Evolutionary conservation across 2,113 vertebrate species (phyloP), one percentile per base, ranked within the genome.

Genomic region (Odocoileus virginianus): DNA sequence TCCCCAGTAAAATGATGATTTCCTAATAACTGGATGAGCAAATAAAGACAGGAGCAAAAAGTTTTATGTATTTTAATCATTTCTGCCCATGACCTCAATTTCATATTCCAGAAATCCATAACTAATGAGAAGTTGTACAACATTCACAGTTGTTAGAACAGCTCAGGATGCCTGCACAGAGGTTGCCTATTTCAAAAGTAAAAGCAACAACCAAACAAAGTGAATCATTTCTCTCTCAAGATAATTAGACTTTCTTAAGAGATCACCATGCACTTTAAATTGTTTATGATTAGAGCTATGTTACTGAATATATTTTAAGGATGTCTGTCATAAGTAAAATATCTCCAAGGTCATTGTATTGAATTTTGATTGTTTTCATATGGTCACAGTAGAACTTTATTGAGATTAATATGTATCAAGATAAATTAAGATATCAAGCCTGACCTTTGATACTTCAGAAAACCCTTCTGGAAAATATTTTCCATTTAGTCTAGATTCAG

Each of bases 301-400:
- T 85, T 71, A 61, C 52, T 88, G 10, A 92, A 82, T 78, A 33
- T 83, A 85, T 54, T 96, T 98, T 94, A 47, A 91, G 85, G n/a
- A 79, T 19, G 3, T 12, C 71, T 78, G 6, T 58, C 17, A 82
- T 64, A 57, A 92, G 21, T 33, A 76, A 97, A 91, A 79, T 78
- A 92, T 36, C 57, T 89, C 33, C 57, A 84, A 89, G 27, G 14
- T 87, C 55, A 83, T 36, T 86, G 33, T 60, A 60, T 16, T 27
- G 36, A 86, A 91, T 93, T 78, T 50, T 50, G 28, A 15, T 15
- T 78, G 88, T 95, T 86, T 79, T 71, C 6, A 17, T 85, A 43
- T 15, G 9, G 10, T 67, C 40, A 9, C 43, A 71, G 23, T 21
- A 79, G 33, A 95, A 78, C 6, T 92, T 93, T 57, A 61, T 19